phyloP scores from a whole-genome alignment of 2,113 vertebrate genomes.

The Ellobius talpinus region DNA sequence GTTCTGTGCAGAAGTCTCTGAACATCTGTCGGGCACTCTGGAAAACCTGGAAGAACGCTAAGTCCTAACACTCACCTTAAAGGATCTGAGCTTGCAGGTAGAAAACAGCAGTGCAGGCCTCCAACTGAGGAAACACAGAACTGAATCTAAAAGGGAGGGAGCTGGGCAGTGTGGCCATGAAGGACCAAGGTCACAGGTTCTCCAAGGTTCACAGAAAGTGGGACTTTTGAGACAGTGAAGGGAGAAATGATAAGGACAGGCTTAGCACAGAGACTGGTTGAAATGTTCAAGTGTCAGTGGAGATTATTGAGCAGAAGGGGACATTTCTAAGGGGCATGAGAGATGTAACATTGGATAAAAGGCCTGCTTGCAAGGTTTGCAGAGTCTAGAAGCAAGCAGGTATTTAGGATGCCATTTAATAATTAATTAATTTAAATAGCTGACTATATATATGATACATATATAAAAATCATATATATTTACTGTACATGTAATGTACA shows the following conservation, averaged over 20 bases:
- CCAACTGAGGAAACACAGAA: background rate
- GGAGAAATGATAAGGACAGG: background rate
- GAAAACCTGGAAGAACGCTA: background rate
- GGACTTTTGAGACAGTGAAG: background rate
- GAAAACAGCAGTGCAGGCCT: background rate
- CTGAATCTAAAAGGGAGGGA: background rate
- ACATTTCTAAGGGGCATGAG: background rate
- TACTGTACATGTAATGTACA: background rate
- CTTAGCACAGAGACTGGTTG: background rate
- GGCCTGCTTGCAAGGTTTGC: background rate
- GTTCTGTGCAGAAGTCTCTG: constrained; percentile 14
- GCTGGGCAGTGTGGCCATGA: background rate
- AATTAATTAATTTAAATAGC: background rate
- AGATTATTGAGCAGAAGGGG: background rate
- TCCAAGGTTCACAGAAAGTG: background rate
- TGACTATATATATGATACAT: background rate
- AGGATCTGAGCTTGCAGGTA: background rate
- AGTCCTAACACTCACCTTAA: background rate
- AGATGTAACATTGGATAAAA: background rate
- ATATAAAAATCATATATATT: background rate
- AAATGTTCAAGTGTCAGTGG: background rate
- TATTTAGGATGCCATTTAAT: background rate
- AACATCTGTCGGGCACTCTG: background rate
- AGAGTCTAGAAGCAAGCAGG: background rate
- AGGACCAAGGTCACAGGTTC: background rate